Base-by-base conservation (phyloP, 2,113 vertebrate genomes). In the Dolichallabes microphthalmus region DNA sequence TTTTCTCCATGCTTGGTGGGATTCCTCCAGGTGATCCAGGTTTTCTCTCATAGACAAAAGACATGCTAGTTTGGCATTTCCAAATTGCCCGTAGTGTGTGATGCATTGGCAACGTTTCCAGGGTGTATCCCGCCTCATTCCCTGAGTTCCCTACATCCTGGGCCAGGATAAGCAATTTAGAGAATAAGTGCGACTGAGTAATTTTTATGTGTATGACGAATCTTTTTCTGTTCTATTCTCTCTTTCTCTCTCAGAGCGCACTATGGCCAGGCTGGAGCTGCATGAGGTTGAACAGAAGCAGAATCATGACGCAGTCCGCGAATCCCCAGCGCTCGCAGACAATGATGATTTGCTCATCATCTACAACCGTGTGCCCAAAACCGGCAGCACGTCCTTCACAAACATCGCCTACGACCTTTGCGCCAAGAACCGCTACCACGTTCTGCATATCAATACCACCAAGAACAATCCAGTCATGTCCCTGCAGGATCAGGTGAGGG, bases 401-500 rank as follows among this genome's bases (percentile, higher is more conserved):
- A 99, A 99, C 90, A 98, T 99, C 91, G 95, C 95, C 89, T 95
- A 95, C 57, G 95, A 95, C 92, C 91, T 95, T 86, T 95, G 95
- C 5, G 93, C 95, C 0, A 97, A 95, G 93, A 99, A 99, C 92
- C 98, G 94, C 87, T 99, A 96, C 71, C 98, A 99, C 55, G 98
- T 99, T 85, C 95, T 99, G 87, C 98, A 99, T 93, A 99, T 99
- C 93, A 99, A 99, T 92, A 99, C 98, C 92, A 98, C 96, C 93
- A 99, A 98, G 95, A 99, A 99, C 92, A 99, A 99, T 91, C 98
- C 98, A 0, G 98, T 99, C 90, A 99, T 99, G 98, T 99, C 98
- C 88, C 93, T 99, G 64, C 98, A 99, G 94, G 98, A 99, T 94
- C 98, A 99, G 96, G 98, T 99, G 92, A 94, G 68, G 39, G 53